Conservation (phyloP, 2,888 invertebrate genomes). For the Crematogaster levior region DNA sequence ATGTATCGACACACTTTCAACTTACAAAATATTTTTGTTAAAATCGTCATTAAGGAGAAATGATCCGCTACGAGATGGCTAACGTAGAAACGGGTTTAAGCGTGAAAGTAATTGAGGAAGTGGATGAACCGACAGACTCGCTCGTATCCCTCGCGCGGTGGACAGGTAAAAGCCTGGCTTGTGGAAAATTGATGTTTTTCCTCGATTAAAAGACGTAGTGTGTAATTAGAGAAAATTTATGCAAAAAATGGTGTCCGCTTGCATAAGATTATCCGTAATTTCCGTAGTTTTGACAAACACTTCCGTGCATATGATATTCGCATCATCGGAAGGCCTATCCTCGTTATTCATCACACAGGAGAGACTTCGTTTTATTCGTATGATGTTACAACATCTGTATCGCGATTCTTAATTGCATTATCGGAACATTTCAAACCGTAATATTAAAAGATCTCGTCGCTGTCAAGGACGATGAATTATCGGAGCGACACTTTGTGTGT, state of each 20-base stretch:
- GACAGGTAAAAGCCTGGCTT: constrained; percentile 49
- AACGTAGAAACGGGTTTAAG: constrained; percentile 80
- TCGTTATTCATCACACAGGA: neutral
- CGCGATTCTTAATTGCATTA: neutral
- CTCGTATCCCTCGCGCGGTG: constrained; percentile 54
- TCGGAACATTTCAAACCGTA: neutral
- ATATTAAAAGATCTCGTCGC: neutral
- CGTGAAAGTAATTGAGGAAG: constrained; percentile 82
- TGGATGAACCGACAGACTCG: constrained; percentile 68
- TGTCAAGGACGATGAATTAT: neutral
- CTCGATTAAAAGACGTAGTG: neutral
- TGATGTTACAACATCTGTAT: no score
- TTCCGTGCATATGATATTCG: constrained; percentile 11
- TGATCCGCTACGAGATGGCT: constrained; percentile 73
- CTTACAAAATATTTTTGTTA: constrained; percentile 53
- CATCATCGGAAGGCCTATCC: neutral
- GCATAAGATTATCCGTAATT: constrained; percentile 20
- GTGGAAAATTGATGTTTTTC: constrained; percentile 64
- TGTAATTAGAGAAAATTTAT: constrained; percentile 40
- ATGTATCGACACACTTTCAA: constrained; percentile 8
- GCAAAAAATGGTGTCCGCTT: constrained; percentile 34
- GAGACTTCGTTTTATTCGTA: neutral
- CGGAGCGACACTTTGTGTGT: neutral
- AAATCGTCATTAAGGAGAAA: constrained; percentile 68
- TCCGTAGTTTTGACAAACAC: neutral